Conservation (phyloP, 1,140 invertebrate species). For the Formica selysi region DNA sequence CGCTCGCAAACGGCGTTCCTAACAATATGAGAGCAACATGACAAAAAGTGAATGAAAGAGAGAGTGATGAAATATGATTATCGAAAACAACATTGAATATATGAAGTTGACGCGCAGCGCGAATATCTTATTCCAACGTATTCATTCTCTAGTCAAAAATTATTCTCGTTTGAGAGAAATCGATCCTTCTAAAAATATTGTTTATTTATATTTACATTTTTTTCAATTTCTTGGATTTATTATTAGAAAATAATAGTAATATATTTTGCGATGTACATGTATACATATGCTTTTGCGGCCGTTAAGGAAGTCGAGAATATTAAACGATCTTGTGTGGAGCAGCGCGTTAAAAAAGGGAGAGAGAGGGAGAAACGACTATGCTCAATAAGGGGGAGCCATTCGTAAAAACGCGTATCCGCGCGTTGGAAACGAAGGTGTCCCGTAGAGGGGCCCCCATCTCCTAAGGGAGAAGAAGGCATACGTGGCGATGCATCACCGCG, state of each 20-base stretch:
- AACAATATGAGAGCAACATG: background rate
- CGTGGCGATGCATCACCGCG: slow-evolving; percentile 78
- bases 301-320: slow-evolving; percentile 20
- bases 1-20: background rate
- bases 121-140: background rate
- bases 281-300: background rate
- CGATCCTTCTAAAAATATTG: background rate
- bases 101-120: background rate
- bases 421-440: slow-evolving; percentile 45
- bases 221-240: background rate
- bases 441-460: slow-evolving; percentile 34
- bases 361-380: background rate
- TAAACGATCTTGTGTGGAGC: slow-evolving; percentile 45
- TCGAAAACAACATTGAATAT: background rate
- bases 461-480: slow-evolving; percentile 26
- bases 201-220: slow-evolving; percentile 1
- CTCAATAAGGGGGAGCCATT: slow-evolving; percentile 46
- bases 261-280: background rate
- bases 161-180: background rate
- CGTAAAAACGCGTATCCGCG: slow-evolving; percentile 59
- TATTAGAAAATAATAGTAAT: slow-evolving; percentile 4
- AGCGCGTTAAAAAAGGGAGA: background rate
- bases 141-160: background rate
- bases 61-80: background rate
- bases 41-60: background rate